Evolutionary conservation across 2,888 invertebrate species (phyloP), one percentile per base, ranked within the genome.

Genomic region (Drosophila macrothrix): DNA sequence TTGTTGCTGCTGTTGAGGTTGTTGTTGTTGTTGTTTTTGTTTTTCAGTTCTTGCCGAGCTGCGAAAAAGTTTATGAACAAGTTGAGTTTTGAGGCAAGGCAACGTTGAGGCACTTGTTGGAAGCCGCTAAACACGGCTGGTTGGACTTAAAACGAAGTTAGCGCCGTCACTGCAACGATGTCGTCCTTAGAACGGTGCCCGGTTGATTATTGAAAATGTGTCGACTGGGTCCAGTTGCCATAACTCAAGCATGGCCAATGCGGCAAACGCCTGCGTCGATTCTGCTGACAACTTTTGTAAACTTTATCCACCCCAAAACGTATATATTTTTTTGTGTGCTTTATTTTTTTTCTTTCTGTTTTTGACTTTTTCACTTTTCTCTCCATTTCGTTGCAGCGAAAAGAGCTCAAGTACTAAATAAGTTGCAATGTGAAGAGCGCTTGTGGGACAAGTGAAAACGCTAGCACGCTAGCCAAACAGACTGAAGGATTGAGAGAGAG

Each of bases 151-250:
- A 88, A 80, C 75, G 80, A 90, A 87, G 82, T 90, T 82, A 75
- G 67, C 78, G 67, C 78, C 69, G 55, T 65, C 71, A 68, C 33
- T 28, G 59, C 52, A 56, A 55, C 63, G 65, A 64, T 80, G 65
- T 61, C 62, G 66, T 54, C 63, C 56, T 69, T 67, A 66, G 53
- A 50, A 62, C 62, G 46, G 33, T 58, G 77, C 67, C 72, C 58
- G 89, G 69, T 78, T 87, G 82, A 90, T 90, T 90, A 87, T 87
- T 87, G 87, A 88, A 87, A 87, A 88, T 85, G 90, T 83, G 87
- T 77, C 83, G 83, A 82, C 80, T 58, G 70, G 79, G 84, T 89
- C 84, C 86, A 84, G 84, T 82, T 83, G 69, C 76, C 85, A 90
- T 90, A 87, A 87, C 86, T 87, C 90, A 76, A 73, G 88, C 79